These are phyloP conservation scores for Zosterops borbonicus DNA, from an alignment of 2,113 vertebrate genomes.

Conservation along the genomic window DNA sequence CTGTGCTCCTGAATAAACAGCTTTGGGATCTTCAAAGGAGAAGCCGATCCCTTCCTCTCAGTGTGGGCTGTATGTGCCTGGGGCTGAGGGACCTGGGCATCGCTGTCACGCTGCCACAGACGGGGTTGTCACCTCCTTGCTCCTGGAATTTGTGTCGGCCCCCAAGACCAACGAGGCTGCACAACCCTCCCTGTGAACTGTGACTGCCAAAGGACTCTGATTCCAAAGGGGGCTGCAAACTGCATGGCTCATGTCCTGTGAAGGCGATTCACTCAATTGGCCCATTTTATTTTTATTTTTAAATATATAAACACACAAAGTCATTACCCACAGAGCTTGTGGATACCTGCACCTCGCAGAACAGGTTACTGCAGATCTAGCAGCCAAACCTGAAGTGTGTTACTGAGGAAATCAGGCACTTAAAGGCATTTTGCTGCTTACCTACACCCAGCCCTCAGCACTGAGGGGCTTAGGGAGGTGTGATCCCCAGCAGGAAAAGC, in stretches of 20 bases:
- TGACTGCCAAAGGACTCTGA: background rate
- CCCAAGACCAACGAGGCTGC: background rate
- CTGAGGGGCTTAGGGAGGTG: background rate
- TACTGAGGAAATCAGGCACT: background rate
- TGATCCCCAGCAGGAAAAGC: background rate
- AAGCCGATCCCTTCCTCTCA: too few relatives aligned
- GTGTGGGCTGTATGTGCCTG: too few relatives aligned
- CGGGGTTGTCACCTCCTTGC: too few relatives aligned
- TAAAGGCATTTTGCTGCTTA: rapidly evolving
- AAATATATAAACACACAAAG: background rate
- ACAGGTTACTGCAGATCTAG: rapidly evolving
- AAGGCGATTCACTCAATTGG: background rate
- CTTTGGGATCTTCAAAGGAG: too few relatives aligned
- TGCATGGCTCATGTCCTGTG: background rate
- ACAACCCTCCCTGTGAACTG: rapidly evolving
- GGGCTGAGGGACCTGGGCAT: too few relatives aligned
- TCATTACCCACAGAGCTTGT: background rate
- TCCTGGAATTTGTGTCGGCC: background rate
- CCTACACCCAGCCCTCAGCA: background rate
- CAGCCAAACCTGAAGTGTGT: background rate
- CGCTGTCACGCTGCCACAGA: too few relatives aligned
- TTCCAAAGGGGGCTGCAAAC: background rate
- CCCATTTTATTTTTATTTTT: background rate
- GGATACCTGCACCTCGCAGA: background rate
- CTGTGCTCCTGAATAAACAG: too few relatives aligned